A percentile compares a stretch with the other conserved stretches of the same genome.
These are phyloP conservation scores for Echeneis naucrates DNA, from an alignment of 2,797 vertebrate species.

Conservation along the genomic window DNA sequence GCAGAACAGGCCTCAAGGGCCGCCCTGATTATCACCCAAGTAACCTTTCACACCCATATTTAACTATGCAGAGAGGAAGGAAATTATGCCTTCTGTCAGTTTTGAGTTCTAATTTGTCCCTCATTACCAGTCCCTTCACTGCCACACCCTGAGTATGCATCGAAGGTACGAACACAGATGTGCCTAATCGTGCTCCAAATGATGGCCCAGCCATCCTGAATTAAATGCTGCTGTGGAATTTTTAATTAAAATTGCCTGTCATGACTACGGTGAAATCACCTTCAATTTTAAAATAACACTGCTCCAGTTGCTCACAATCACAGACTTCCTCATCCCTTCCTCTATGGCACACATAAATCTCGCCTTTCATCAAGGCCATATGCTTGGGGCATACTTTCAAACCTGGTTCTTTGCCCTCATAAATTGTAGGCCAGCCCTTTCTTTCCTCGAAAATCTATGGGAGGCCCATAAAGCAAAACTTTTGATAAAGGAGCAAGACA, in stretches of 20 bases:
- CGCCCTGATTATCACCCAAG: constrained; percentile 28
- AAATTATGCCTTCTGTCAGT: constrained; percentile 19
- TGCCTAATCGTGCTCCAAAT: neutral
- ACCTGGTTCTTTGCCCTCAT: constrained; percentile 28
- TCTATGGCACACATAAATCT: constrained; percentile 44
- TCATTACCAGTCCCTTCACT: neutral
- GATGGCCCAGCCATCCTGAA: neutral
- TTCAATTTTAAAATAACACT: constrained; percentile 2
- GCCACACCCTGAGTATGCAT: constrained; percentile 21
- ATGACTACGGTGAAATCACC: constrained; percentile 1
- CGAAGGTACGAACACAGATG: constrained; percentile 1
- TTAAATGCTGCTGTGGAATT: neutral
- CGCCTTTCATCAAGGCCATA: constrained; percentile 43
- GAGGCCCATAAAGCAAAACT: constrained; percentile 39
- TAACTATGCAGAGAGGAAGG: constrained; percentile 26
- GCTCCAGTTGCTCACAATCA: neutral
- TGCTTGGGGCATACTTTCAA: constrained; percentile 36
- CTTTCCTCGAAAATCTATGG: constrained; percentile 43
- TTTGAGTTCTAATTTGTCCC: constrained; percentile 26
- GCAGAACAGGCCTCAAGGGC: constrained; percentile 7
- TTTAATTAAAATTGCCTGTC: constrained; percentile 1
- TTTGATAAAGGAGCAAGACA: constrained; percentile 20
- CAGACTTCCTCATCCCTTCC: constrained; percentile 12
- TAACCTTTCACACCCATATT: constrained; percentile 26
- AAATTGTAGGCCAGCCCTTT: constrained; percentile 18